Evolutionary conservation across 2,113 vertebrate species (phyloP).

Genomic region (Phasianus colchicus): DNA sequence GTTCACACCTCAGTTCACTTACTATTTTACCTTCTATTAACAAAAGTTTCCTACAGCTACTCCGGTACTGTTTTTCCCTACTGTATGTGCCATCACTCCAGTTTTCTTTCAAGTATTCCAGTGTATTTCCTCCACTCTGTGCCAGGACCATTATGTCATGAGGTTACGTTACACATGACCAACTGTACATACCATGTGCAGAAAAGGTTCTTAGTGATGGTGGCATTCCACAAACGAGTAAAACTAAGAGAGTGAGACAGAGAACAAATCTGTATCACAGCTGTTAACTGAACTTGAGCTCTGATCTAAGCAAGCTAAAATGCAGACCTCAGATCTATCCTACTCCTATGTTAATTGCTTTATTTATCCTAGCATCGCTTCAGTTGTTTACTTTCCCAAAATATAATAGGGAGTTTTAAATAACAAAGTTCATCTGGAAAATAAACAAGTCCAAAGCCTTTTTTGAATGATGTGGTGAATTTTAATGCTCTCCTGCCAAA

Average conservation of each 20-base stretch:
- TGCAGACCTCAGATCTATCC: neutral
- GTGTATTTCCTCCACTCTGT: neutral
- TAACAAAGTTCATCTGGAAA: neutral
- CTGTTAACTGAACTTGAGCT: slow-evolving; percentile 34
- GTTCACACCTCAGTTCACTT: neutral
- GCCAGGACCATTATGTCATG: neutral
- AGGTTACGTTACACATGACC: neutral
- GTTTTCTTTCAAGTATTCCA: too few species aligned
- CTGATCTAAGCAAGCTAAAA: slow-evolving; percentile 24
- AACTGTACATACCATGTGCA: accelerated
- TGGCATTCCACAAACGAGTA: neutral
- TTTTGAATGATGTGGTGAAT: neutral
- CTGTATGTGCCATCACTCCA: neutral
- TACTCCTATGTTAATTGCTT: neutral
- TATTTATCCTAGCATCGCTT: slow-evolving; percentile 5
- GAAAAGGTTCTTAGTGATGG: neutral
- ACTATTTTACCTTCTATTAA: neutral
- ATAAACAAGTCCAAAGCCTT: neutral
- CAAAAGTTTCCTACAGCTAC: neutral
- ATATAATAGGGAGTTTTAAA: neutral
- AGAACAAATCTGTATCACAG: neutral
- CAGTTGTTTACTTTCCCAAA: neutral
- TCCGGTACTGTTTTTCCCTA: neutral
- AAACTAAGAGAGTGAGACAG: neutral
- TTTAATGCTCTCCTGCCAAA: slow-evolving; percentile 9